Base-by-base conservation (phyloP, 2,888 invertebrate species). In the Prosopocoilus inquinatus region DNA sequence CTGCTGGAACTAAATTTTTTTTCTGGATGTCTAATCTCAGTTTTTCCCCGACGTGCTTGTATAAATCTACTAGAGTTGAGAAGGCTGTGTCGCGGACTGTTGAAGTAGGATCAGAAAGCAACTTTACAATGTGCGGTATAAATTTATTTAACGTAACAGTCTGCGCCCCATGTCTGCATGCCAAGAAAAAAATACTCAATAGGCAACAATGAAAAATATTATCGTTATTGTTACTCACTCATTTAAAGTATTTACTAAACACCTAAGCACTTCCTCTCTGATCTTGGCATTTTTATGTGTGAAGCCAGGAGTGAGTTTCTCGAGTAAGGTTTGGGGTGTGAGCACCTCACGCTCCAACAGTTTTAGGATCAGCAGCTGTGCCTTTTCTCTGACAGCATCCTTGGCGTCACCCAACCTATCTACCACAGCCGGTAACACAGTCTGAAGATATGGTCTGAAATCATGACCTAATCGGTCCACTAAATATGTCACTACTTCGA, bases 281-380 rank as follows among this genome's bases (percentile, higher is more conserved):
- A 96, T 89, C 80, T 94, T 93, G 69, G 93, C 89, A 75, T 96
- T 94, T 79, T 96, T 96, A 80, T 96, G 96, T 65, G 84, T 82
- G 70, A 95, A 82, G 63, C 81, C 80, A 49, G 83, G 82, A 46
- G 81, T 79, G 56, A 92, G 79, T 72, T 87, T 85, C 64, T 93
- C 92, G 64, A 91, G 81, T 55, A 91, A 79, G 64, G 81, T 79
- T 75, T 90, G 88, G 58, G 85, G 88, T 58, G 81, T 75, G 64
- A 86, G 78, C 58, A 88, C 88, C 58, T 85, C 86, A 62, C 85
- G 83, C 75, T 88, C 87, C 81, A 91, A 84, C 62, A 91, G 78
- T 74, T 88, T 89, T 58, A 87, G 78, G 60, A 91, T 76, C 57
- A 91, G 78, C 57, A 87, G 74, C 70, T 90, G 88, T 9, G 91